Base-by-base conservation (phyloP, 2,888 invertebrate species). In the Falcaria lacertinaria region DNA sequence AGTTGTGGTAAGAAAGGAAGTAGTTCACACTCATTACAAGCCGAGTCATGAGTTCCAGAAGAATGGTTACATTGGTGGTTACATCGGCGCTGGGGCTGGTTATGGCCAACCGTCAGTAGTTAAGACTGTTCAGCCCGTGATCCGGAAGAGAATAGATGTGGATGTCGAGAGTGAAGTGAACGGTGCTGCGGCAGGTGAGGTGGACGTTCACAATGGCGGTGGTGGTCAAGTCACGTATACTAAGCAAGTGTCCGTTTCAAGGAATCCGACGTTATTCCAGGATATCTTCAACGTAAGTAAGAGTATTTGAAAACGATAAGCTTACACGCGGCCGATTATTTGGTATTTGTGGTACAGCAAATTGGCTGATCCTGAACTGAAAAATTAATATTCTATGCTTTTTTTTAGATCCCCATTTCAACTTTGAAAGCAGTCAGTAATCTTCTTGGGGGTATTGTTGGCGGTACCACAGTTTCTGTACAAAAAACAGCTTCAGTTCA, bases 231-330 rank as follows among this genome's bases (percentile, higher is more conserved):
- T 70, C 25, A 65, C 72, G 1, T 77, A 64, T 52, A 80, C 57
- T 32, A 82, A 77, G 52, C 71, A 70, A 62, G 69, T 79, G 2
- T 69, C 74, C 1, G 54, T 69, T 22, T 73, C 77, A 41, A 74
- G 64, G 34, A 84, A 79, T 43, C 84, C 87, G 0, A 76, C 81
- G n/a, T 84, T 92, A 43, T 91, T 92, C 57, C 86, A 90, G 34
- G 92, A 92, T 58, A 91, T 93, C 46, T 92, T 93, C 52, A 92
- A 92, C 66, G 93, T 93, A 69, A 89, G 91, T 85, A n/a, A n/a
- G n/a, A n/a, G n/a, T n/a, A n/a, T n/a, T n/a, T n/a, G n/a, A n/a
- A n/a, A n/a, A n/a, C n/a, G n/a, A n/a, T n/a, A n/a, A n/a, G n/a
- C n/a, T n/a, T n/a, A n/a, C n/a, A n/a, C n/a, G n/a, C n/a, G n/a